These are phyloP conservation scores for Spea hammondii DNA, from an alignment of 2,797 vertebrate genomes.

Conservation along the genomic window DNA sequence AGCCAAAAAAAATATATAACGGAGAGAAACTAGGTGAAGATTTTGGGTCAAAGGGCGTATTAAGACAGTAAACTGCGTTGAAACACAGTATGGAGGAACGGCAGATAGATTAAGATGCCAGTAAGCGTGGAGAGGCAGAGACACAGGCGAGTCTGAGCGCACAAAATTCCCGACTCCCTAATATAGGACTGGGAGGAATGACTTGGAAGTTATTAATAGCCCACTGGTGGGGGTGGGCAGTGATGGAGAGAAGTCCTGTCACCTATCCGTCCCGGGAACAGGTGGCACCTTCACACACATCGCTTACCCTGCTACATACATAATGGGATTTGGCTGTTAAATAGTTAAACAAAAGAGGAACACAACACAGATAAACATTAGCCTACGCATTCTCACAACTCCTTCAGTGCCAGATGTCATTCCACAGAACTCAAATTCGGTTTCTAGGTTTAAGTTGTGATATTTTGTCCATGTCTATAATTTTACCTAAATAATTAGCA, in stretches of 20 bases:
- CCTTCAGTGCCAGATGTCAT: too few relatives aligned
- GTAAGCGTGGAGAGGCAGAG: neutral
- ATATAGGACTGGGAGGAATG: constrained; percentile 11
- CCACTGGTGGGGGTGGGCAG: neutral
- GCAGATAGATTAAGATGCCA: neutral
- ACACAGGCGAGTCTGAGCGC: neutral
- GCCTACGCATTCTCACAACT: too few relatives aligned
- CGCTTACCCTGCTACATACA: neutral
- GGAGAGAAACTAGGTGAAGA: neutral
- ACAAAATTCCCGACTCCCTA: neutral
- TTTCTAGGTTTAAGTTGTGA: too few relatives aligned
- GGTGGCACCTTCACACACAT: neutral
- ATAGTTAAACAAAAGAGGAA: too few relatives aligned
- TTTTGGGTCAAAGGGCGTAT: neutral
- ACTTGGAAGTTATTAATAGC: constrained; percentile 27
- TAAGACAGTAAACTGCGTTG: neutral
- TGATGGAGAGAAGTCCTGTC: neutral
- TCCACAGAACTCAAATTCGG: too few relatives aligned
- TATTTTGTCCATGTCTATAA: too few relatives aligned
- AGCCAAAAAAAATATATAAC: constrained; percentile 58
- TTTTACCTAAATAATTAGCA: too few relatives aligned
- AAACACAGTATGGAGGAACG: neutral
- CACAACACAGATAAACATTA: too few relatives aligned
- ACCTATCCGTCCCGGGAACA: neutral
- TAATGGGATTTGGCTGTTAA: too few relatives aligned